These are phyloP conservation scores for Triplophysa siluroides DNA, from an alignment of 2,113 vertebrate species.

Conservation along the genomic window DNA sequence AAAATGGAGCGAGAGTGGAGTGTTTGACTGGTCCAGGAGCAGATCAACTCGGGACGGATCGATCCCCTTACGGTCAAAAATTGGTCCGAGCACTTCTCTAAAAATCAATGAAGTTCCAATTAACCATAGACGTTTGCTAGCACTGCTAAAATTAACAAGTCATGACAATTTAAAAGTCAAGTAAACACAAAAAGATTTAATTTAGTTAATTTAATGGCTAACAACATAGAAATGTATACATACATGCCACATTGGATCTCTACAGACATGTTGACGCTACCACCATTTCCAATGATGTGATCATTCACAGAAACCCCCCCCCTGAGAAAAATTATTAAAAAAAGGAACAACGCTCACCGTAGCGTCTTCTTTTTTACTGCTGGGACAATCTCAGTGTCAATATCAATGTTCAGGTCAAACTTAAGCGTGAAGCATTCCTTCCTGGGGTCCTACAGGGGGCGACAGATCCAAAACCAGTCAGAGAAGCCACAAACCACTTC, in stretches of 20 bases:
- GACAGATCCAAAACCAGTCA: conserved; percentile 48
- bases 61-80: conserved; percentile 91
- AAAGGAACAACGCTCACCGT: conserved; percentile 71
- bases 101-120: background rate
- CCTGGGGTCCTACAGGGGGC: conserved; percentile 84
- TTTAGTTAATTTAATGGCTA: no score
- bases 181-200: no score
- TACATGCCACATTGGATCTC: no score
- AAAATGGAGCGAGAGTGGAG: conserved; percentile 87
- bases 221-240: no score
- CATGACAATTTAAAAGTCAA: no score
- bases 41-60: conserved; percentile 82
- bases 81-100: conserved; percentile 88
- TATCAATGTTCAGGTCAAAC: conserved; percentile 86
- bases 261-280: no score
- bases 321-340: background rate
- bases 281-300: no score
- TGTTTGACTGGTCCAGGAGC: conserved; percentile 97
- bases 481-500: background rate
- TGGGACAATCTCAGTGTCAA: conserved; percentile 87
- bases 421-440: conserved; percentile 97
- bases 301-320: no score
- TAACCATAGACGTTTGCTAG: no score
- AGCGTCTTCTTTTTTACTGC: conserved; percentile 92
- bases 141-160: no score